phyloP scores from a whole-genome alignment of 2,113 vertebrate genomes.

The Rhinoderma darwinii region DNA sequence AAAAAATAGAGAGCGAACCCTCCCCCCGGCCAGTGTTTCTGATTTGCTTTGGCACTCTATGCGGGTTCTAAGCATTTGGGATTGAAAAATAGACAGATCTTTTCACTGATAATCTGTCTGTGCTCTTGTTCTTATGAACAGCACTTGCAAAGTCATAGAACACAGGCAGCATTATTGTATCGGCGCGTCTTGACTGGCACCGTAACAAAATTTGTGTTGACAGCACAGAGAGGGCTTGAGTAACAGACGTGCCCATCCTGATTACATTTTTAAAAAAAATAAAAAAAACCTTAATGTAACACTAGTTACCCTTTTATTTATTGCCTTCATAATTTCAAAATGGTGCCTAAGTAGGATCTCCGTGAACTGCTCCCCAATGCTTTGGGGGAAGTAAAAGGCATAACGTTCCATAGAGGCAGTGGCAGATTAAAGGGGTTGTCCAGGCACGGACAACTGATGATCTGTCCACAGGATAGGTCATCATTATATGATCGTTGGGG shows the following conservation, averaged over 20 bases:
- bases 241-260: constrained; percentile 20
- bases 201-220: constrained; percentile 32
- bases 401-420: no score
- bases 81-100: constrained; percentile 79
- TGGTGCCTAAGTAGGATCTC: neutral
- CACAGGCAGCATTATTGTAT: constrained; percentile 61
- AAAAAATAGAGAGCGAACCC: constrained; percentile 58
- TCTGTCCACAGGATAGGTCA: no score
- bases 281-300: neutral
- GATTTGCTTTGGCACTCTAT: constrained; percentile 70
- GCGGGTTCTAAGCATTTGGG: constrained; percentile 71
- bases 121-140: constrained; percentile 79
- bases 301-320: neutral
- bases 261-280: no score
- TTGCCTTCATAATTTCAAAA: neutral
- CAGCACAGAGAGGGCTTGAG: constrained; percentile 13
- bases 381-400: no score
- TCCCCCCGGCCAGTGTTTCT: constrained; percentile 67
- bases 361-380: no score
- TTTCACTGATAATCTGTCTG: constrained; percentile 81
- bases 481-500: no score
- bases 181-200: constrained; percentile 7
- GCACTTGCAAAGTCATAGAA: constrained; percentile 68
- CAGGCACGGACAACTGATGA: no score
- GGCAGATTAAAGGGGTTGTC: no score